phyloP scores from a whole-genome alignment of 2,797 vertebrate species.

The Semaprochilodus insignis region DNA sequence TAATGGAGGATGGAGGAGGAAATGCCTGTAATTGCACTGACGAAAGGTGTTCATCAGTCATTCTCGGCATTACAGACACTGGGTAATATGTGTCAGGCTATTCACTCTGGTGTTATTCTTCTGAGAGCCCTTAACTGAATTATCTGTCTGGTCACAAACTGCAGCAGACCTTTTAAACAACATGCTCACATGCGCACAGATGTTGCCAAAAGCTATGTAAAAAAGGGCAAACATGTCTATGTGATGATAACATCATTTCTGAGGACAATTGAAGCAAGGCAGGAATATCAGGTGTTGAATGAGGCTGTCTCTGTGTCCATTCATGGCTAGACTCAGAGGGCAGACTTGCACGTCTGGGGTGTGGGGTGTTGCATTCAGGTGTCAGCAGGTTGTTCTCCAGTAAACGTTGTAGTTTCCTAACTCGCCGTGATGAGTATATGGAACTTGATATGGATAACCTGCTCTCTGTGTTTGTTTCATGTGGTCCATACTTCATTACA shows the following conservation, averaged over 20 bases:
- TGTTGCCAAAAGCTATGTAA: slow-evolving; percentile 44
- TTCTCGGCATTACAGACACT: slow-evolving; percentile 22
- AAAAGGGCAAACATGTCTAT: slow-evolving; percentile 58
- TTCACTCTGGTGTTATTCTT: slow-evolving; percentile 33
- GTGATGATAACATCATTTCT: slow-evolving; percentile 62
- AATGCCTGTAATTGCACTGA: slow-evolving; percentile 73
- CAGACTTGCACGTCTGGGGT: slow-evolving; percentile 59
- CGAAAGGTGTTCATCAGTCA: slow-evolving; percentile 75
- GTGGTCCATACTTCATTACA: slow-evolving; percentile 67
- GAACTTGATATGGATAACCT: slow-evolving; percentile 54
- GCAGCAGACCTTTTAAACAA: slow-evolving; percentile 37
- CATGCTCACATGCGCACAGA: slow-evolving; percentile 29
- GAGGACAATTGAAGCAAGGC: slow-evolving; percentile 55
- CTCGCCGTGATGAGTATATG: slow-evolving; percentile 16
- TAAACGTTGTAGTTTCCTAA: slow-evolving; percentile 32
- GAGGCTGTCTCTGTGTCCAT: slow-evolving; percentile 66
- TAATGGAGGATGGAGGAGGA: slow-evolving; percentile 70
- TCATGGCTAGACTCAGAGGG: slow-evolving; percentile 58
- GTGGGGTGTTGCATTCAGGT: slow-evolving; percentile 48
- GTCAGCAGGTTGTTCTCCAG: slow-evolving; percentile 23
- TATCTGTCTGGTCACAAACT: slow-evolving; percentile 34
- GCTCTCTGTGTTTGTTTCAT: slow-evolving; percentile 54
- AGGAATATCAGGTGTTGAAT: slow-evolving; percentile 69
- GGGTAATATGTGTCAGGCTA: slow-evolving; percentile 40
- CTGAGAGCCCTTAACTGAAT: slow-evolving; percentile 30